These are phyloP conservation scores for Eristalinus sepulchralis DNA, from an alignment of 2,888 invertebrate species.

Conservation along the genomic window DNA sequence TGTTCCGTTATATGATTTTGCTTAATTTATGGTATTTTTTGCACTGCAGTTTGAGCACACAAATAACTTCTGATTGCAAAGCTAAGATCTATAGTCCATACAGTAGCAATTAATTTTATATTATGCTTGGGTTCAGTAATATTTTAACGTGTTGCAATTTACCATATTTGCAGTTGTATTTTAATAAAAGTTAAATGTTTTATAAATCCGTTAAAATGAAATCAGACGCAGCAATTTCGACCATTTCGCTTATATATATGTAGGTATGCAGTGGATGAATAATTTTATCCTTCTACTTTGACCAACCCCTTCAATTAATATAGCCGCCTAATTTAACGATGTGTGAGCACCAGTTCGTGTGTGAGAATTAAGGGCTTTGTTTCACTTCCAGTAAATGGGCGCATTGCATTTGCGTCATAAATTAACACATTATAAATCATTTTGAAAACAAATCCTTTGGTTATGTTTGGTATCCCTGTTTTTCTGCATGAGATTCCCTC, in stretches of 20 bases:
- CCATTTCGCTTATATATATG: background rate
- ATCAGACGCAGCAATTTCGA: constrained; percentile 11
- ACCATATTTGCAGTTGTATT: no score
- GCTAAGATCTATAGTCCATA: no score
- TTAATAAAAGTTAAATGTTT: background rate
- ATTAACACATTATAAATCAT: constrained; percentile 56
- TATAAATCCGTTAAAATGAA: background rate
- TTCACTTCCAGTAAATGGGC: background rate
- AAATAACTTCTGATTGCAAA: no score
- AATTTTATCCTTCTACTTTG: constrained; percentile 18
- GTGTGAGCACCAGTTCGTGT: constrained; percentile 31
- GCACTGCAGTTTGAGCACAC: no score
- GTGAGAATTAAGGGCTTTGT: constrained; percentile 32
- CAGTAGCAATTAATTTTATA: background rate
- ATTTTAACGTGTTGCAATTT: no score
- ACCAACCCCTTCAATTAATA: background rate
- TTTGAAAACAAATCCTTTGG: constrained; percentile 36
- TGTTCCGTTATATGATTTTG: no score
- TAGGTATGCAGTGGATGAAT: background rate
- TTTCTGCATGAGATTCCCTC: background rate
- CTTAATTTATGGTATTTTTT: no score
- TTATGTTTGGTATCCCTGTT: constrained; percentile 14
- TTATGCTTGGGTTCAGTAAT: background rate
- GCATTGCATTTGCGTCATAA: constrained; percentile 34
- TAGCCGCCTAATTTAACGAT: constrained; percentile 30